Conservation (phyloP, 2,888 invertebrate genomes). For the Scaptomyza polygonia region DNA sequence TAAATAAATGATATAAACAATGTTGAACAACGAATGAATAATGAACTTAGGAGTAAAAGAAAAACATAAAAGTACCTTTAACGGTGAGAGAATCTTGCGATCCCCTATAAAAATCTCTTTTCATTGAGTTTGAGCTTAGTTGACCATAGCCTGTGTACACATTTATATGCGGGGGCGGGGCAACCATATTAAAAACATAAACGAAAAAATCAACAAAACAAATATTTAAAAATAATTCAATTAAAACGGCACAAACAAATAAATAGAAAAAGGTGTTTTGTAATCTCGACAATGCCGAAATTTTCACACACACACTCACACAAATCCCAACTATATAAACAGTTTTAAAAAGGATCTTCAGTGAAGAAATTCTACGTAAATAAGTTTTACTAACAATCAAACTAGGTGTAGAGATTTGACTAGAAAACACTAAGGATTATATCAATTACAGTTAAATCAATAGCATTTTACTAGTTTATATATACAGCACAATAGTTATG, state of each 20-base stretch:
- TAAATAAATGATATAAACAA: constrained; percentile 35
- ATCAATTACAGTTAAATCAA: too few species aligned
- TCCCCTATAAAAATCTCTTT: constrained; percentile 95
- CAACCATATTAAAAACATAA: constrained; percentile 44
- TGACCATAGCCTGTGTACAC: constrained; percentile 81
- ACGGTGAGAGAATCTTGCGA: constrained; percentile 95
- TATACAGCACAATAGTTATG: too few species aligned
- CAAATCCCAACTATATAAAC: constrained; percentile 21
- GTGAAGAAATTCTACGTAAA: not conserved
- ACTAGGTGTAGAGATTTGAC: too few species aligned
- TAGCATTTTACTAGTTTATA: too few species aligned
- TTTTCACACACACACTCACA: constrained; percentile 43
- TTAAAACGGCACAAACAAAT: constrained; percentile 26
- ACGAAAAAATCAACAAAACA: constrained; percentile 45
- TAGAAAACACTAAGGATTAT: too few species aligned
- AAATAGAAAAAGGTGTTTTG: constrained; percentile 6
- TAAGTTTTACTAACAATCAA: not conserved
- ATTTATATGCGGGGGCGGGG: constrained; percentile 18
- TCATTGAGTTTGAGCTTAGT: constrained; percentile 88
- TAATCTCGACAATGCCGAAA: constrained; percentile 48
- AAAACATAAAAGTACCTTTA: constrained; percentile 87
- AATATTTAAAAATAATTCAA: constrained; percentile 30
- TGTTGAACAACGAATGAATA: constrained; percentile 2
- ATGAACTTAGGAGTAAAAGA: constrained; percentile 19
- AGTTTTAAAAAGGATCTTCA: not conserved